Conservation (phyloP, 64 coral and sea anemone species). For the Platygyra sinensis region DNA sequence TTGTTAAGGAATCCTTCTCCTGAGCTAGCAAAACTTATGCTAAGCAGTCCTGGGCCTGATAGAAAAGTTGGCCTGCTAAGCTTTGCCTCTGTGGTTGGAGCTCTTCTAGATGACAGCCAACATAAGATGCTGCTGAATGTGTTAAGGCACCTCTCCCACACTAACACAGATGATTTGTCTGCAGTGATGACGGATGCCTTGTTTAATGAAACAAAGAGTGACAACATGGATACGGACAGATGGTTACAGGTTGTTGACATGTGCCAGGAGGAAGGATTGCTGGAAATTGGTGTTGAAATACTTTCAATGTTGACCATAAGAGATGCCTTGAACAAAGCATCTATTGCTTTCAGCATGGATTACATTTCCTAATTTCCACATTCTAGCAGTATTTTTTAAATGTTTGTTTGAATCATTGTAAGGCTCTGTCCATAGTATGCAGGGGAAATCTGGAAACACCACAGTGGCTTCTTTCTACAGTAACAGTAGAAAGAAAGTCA, state of each 20-base stretch:
- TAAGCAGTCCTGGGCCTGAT: constrained; percentile 49
- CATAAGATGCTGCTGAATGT: constrained; percentile 51
- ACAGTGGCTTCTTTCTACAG: no score
- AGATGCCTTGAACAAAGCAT: constrained; percentile 96
- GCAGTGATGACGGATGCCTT: constrained; percentile 71
- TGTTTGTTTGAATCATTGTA: no score
- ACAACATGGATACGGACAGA: constrained; percentile 81
- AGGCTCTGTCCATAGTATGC: no score
- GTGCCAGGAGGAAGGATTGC: constrained; percentile 58
- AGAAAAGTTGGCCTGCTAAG: constrained; percentile 42
- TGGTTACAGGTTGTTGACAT: constrained; percentile 88
- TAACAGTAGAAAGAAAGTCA: no score
- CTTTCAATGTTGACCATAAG: constrained; percentile 83
- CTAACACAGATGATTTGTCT: constrained; percentile 9
- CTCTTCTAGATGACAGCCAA: constrained; percentile 49
- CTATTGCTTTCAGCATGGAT: constrained; percentile 96
- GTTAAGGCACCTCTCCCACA: constrained; percentile 55
- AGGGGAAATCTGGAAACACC: no score
- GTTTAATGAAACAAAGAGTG: constrained; percentile 67
- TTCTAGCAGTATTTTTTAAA: background rate
- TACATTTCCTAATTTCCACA: constrained; percentile 84
- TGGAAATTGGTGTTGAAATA: constrained; percentile 80
- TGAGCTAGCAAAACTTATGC: constrained; percentile 88
- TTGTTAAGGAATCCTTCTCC: constrained; percentile 72
- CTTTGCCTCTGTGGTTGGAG: constrained; percentile 73